phyloP scores from a whole-genome alignment of 2,113 vertebrate genomes.

The Phaetusa simplex region DNA sequence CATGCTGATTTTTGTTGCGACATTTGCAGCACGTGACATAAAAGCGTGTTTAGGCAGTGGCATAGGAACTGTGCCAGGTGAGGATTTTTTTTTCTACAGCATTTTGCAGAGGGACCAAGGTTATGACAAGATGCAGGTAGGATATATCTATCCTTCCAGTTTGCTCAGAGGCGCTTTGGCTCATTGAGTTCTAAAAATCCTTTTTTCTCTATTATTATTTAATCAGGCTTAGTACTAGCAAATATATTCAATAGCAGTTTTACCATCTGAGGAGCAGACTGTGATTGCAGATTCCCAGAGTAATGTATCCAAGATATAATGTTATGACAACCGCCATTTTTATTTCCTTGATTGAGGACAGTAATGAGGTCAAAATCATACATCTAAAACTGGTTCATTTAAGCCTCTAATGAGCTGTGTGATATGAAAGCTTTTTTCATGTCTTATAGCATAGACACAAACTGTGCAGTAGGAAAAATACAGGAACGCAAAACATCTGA shows the following conservation, averaged over 20 bases:
- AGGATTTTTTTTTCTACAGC: not conserved
- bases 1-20: not conserved
- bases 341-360: constrained; percentile 60
- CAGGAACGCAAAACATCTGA: not conserved
- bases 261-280: constrained; percentile 1
- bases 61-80: not conserved
- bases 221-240: constrained; percentile 46
- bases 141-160: not conserved
- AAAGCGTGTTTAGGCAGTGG: not conserved
- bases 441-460: not conserved
- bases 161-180: constrained; percentile 7
- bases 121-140: not conserved
- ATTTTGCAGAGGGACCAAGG: not conserved
- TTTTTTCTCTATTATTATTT: constrained; percentile 32
- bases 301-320: constrained; percentile 40
- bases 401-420: constrained; percentile 65
- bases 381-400: constrained; percentile 63
- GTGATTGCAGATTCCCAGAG: constrained; percentile 41
- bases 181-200: not conserved
- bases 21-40: not conserved
- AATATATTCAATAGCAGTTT: not conserved
- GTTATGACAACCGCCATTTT: constrained; percentile 53
- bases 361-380: constrained; percentile 68
- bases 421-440: constrained; percentile 52
- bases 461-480: not conserved